phyloP scores from a whole-genome alignment of 2,113 vertebrate genomes.

The Himantopus leucocephalus region DNA sequence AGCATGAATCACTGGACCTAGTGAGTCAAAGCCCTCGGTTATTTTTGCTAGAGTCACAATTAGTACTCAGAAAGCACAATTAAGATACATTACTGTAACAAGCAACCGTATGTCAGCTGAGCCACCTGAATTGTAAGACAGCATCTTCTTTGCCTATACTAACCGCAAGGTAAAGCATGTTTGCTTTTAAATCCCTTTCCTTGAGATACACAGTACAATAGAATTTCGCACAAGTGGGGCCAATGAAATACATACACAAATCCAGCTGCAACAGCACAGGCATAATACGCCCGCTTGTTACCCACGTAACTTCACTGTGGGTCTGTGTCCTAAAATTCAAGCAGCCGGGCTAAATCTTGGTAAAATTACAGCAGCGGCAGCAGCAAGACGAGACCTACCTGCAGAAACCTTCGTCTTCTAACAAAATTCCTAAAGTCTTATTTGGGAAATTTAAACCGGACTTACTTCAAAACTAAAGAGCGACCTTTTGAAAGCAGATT shows the following conservation, averaged over 20 bases:
- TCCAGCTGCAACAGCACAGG: neutral
- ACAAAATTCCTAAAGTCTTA: neutral
- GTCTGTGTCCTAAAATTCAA: neutral
- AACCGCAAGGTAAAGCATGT: accelerated
- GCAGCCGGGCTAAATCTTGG: neutral
- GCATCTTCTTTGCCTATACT: neutral
- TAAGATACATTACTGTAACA: neutral
- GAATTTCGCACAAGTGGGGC: neutral
- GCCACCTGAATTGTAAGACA: neutral
- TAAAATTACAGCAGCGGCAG: neutral
- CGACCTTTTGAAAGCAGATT: neutral
- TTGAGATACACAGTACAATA: neutral
- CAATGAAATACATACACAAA: accelerated
- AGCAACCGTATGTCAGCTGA: neutral
- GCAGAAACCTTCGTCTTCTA: neutral
- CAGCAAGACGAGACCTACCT: neutral
- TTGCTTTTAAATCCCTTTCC: neutral
- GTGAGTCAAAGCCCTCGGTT: neutral
- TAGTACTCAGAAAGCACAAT: neutral
- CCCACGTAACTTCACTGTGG: accelerated
- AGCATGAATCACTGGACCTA: neutral
- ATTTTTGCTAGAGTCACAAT: neutral
- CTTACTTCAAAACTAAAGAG: neutral
- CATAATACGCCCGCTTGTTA: accelerated
- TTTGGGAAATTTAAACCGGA: neutral